These are phyloP conservation scores for Corella eumyota DNA, from an alignment of 23 tunicate species.

Conservation along the genomic window DNA sequence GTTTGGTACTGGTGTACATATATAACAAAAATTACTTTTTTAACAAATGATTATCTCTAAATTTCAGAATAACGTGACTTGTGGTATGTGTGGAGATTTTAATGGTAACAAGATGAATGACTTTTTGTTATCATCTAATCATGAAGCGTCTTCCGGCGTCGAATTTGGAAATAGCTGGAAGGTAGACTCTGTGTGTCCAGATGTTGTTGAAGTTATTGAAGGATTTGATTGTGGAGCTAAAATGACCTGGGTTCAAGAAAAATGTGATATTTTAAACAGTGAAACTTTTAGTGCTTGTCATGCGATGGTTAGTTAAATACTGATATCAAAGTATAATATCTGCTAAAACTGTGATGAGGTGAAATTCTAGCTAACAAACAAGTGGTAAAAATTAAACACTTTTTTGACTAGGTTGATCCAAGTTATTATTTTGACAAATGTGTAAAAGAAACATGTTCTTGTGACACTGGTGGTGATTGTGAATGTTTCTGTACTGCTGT, in stretches of 20 bases:
- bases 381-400: not conserved
- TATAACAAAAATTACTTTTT: not conserved
- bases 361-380: not conserved
- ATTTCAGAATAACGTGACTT: conserved; percentile 2
- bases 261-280: conserved; percentile 15
- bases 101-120: conserved; percentile 27
- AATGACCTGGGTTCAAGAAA: conserved; percentile 23
- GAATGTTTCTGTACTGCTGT: conserved; percentile 64
- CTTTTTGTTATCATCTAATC: not conserved
- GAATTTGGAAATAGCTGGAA: conserved; percentile 49
- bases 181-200: conserved; percentile 2
- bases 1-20: not conserved
- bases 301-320: not conserved
- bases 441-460: conserved; percentile 35
- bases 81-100: conserved; percentile 41
- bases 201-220: not conserved
- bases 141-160: conserved; percentile 3
- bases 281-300: conserved; percentile 19
- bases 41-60: too few species aligned
- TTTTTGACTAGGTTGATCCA: conserved; percentile 5
- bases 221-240: conserved; percentile 12
- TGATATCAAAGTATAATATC: not conserved
- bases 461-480: conserved; percentile 63
- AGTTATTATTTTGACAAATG: conserved; percentile 28
- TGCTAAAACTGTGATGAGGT: not conserved